Base-by-base conservation (phyloP, 2,797 vertebrate species). In the Cossypha caffra region DNA sequence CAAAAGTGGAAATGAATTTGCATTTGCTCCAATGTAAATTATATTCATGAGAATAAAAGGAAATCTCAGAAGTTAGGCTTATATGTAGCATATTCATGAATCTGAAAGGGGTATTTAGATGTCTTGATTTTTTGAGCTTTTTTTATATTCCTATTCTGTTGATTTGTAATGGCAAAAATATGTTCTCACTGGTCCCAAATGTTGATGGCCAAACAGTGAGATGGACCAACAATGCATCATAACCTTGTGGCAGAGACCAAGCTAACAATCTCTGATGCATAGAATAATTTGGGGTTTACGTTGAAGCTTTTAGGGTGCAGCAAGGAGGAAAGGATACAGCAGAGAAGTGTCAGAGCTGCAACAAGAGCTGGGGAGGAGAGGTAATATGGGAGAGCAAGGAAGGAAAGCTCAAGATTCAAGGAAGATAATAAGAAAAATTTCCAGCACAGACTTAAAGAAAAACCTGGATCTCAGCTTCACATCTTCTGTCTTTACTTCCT, bases 21-120 rank as follows among this genome's bases (percentile, higher is more conserved):
- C 47, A 77, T 92, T 90, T 71, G 29, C 71, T 67, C 61, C 76
- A 85, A 90, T 79, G 86, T 91, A 93, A 96, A 88, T 51, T 5
- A 47, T 63, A 69, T 69, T 95, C 58, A 85, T 76, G 81, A 88
- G 79, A 91, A 77, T n/a, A 69, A 64, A 89, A 79, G n/a, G 83
- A 90, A 72, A 82, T 55, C 78, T 81, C 86, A 51, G 42, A 93
- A 83, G 45, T 58, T 47, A 38, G 45, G 52, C 52, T 93, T 66
- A 73, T 45, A 88, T 38, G 68, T 50, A 77, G 43, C 33, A 79
- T 38, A 64, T 69, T 67, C 28, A 89, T 71, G 35, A 88, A 82
- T 42, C 63, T 63, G 45, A 78, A 59, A 79, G 33, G 28, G 29
- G 20, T 81, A 47, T 62, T 78, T 40, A 68, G 54, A 90, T 18